Conservation (phyloP, 2,888 invertebrate genomes). For the Hymenopus coronatus region DNA sequence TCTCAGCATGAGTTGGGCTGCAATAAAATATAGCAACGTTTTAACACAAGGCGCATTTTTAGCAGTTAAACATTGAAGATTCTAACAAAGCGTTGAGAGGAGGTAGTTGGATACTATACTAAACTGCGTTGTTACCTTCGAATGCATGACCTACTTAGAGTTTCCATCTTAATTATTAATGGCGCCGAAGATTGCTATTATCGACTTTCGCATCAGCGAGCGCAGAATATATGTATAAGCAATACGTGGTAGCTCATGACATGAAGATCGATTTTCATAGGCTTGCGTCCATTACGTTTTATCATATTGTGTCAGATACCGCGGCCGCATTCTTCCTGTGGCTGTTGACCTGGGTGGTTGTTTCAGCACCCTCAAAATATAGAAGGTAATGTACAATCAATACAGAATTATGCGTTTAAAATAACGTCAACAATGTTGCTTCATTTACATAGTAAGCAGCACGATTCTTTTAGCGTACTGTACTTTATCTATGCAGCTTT, state of each 20-base stretch:
- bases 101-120: background rate
- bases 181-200: background rate
- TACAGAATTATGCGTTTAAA: background rate
- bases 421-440: too few species aligned
- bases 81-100: too few species aligned
- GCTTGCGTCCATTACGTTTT: background rate
- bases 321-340: background rate
- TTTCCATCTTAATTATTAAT: background rate
- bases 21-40: too few species aligned
- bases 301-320: background rate
- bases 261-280: background rate
- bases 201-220: background rate
- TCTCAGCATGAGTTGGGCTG: too few species aligned
- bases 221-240: background rate
- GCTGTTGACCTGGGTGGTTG: background rate
- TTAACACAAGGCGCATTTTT: too few species aligned
- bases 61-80: too few species aligned
- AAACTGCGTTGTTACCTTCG: background rate
- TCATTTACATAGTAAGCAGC: too few species aligned
- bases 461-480: too few species aligned
- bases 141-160: background rate
- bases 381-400: background rate
- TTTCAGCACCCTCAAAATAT: background rate
- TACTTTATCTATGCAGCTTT: too few species aligned
- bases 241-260: background rate